Percentiles rank a stretch among this genome's conserved stretches.
Evolutionary conservation across 2,797 vertebrate genomes (phyloP).

Genomic region (Malacoraja senta): DNA sequence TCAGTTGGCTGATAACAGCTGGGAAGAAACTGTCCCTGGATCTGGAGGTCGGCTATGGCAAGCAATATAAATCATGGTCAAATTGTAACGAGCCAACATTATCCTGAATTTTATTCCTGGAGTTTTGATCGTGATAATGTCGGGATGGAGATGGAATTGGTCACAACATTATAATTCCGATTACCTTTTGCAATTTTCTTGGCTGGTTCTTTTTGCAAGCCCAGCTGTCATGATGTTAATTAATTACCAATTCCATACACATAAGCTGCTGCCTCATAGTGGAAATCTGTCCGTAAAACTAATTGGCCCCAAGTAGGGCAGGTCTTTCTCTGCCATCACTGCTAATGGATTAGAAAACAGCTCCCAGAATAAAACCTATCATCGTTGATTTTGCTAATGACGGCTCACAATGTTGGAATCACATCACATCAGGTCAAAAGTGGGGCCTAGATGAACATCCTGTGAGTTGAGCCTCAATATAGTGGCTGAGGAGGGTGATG

Average conservation of each 20-base stretch:
- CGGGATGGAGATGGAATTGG: not conserved
- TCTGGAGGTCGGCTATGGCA: too few species aligned
- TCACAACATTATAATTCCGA: not conserved
- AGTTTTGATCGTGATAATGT: not conserved
- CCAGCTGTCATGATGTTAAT: not conserved
- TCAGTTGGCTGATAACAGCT: too few species aligned
- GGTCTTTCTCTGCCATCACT: not conserved
- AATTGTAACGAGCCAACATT: not conserved
- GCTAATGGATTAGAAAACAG: not conserved
- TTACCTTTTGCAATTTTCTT: not conserved
- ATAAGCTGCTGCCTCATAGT: not conserved
- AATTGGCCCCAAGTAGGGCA: not conserved
- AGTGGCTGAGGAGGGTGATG: too few species aligned
- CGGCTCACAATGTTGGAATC: not conserved
- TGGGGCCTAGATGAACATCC: too few species aligned
- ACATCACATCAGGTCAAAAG: not conserved
- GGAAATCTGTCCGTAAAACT: constrained; percentile 5
- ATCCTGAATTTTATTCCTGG: not conserved
- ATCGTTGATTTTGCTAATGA: not conserved
- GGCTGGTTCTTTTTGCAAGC: not conserved
- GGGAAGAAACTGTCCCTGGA: too few species aligned
- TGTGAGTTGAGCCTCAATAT: too few species aligned
- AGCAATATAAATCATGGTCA: not conserved
- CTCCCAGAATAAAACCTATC: not conserved
- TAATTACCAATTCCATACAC: constrained; percentile 13